Evolutionary conservation across 2,113 vertebrate genomes (phyloP).

Genomic region (Muscicapa adusta): DNA sequence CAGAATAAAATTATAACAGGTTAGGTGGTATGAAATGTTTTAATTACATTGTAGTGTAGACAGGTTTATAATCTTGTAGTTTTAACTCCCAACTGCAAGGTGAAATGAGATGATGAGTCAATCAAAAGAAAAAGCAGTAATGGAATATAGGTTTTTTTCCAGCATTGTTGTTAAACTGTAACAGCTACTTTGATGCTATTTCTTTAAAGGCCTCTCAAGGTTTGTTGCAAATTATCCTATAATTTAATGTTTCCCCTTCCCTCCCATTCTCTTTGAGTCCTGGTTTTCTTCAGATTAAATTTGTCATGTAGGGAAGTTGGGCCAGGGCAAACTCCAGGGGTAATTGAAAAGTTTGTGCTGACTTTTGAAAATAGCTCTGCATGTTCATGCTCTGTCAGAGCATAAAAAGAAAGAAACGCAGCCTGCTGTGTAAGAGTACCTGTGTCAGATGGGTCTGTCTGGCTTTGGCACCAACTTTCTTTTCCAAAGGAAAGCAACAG

Average conservation of each 20-base stretch:
- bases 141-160: neutral
- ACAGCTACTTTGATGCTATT: neutral
- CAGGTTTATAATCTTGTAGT: neutral
- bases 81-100: neutral
- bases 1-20: neutral
- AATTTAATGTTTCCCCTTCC: neutral
- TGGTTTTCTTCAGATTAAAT: neutral
- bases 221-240: neutral
- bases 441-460: neutral
- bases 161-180: neutral
- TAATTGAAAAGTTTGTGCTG: slow-evolving; percentile 1
- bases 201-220: neutral
- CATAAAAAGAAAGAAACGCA: neutral
- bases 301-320: neutral
- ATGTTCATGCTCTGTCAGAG: neutral
- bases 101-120: neutral
- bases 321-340: neutral
- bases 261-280: neutral
- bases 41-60: neutral
- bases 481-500: neutral
- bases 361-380: neutral
- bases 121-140: neutral
- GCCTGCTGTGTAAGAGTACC: neutral
- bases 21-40: neutral
- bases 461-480: neutral